These are phyloP conservation scores for Drymonia ruficornis DNA, from an alignment of 2,888 invertebrate genomes.

Conservation along the genomic window DNA sequence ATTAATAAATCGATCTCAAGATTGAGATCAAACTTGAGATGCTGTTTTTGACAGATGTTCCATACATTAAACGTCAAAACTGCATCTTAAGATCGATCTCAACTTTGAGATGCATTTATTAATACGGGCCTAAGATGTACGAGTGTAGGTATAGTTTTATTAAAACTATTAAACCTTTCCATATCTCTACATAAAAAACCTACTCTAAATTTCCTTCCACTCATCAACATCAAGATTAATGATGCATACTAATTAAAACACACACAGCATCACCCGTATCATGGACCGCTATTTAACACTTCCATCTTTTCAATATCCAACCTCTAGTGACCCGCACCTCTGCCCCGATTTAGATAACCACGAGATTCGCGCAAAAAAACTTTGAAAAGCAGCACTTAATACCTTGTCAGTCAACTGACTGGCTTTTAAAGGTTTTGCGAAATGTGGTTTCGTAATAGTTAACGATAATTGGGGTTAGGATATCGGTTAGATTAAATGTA, in stretches of 20 bases:
- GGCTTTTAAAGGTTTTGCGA: constrained; percentile 39
- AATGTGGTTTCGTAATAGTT: constrained; percentile 18
- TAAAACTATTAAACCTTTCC: too few species aligned
- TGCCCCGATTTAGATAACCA: constrained; percentile 30
- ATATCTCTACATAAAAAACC: not conserved
- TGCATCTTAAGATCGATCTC: too few species aligned
- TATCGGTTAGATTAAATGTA: constrained; percentile 11
- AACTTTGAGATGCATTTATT: too few species aligned
- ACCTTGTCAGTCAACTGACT: constrained; percentile 59
- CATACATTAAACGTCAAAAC: too few species aligned
- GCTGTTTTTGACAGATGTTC: too few species aligned
- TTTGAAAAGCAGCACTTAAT: constrained; percentile 48
- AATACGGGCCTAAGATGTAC: too few species aligned
- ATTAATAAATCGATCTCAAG: too few species aligned
- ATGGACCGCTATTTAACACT: constrained; percentile 8
- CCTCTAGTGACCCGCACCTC: constrained; percentile 28
- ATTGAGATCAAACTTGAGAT: too few species aligned
- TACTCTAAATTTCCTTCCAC: not conserved
- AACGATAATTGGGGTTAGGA: constrained; percentile 10
- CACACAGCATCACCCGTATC: constrained; percentile 3
- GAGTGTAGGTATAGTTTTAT: too few species aligned
- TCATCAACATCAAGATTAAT: constrained; percentile 1
- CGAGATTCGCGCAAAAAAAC: constrained; percentile 39
- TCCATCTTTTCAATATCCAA: constrained; percentile 19
- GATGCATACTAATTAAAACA: constrained; percentile 5